phyloP scores from a whole-genome alignment of 1,140 invertebrate genomes.

The Leucophenga varia region DNA sequence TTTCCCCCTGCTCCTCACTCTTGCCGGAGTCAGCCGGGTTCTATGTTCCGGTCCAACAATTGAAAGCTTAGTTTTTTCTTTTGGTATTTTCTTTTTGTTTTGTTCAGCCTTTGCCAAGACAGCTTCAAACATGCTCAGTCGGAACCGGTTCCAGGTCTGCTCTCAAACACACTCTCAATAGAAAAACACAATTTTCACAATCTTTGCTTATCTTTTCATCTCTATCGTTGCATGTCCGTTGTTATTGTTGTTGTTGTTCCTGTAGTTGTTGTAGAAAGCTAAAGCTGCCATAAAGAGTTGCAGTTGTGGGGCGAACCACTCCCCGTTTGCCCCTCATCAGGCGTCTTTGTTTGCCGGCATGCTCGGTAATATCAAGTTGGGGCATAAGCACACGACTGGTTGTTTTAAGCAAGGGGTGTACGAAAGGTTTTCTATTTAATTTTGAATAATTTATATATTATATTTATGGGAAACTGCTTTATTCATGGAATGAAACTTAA shows the following conservation, averaged over 20 bases:
- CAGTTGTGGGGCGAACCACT: constrained; percentile 8
- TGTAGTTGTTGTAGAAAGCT: constrained; percentile 34
- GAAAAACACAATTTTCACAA: constrained; percentile 51
- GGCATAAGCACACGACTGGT: constrained; percentile 14
- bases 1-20: background rate
- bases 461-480: too few species aligned
- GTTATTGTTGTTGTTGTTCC: constrained; percentile 23
- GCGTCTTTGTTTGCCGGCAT: constrained; percentile 38
- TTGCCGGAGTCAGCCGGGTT: background rate
- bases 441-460: too few species aligned
- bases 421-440: background rate
- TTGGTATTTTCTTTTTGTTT: constrained; percentile 40
- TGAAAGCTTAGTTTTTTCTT: constrained; percentile 27
- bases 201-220: constrained; percentile 52
- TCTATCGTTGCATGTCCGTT: constrained; percentile 25
- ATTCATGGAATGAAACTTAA: too few species aligned
- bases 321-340: too few species aligned
- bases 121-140: constrained; percentile 9
- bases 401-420: constrained; percentile 16
- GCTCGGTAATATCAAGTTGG: constrained; percentile 25
- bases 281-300: constrained; percentile 24
- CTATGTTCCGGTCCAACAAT: constrained; percentile 25
- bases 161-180: constrained; percentile 24
- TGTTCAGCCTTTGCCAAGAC: constrained; percentile 31
- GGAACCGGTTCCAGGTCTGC: too few species aligned